Percentiles rank a stretch among this genome's conserved stretches.
These are phyloP conservation scores for Merops nubicus DNA, from an alignment of 2,113 vertebrate species.

Conservation along the genomic window DNA sequence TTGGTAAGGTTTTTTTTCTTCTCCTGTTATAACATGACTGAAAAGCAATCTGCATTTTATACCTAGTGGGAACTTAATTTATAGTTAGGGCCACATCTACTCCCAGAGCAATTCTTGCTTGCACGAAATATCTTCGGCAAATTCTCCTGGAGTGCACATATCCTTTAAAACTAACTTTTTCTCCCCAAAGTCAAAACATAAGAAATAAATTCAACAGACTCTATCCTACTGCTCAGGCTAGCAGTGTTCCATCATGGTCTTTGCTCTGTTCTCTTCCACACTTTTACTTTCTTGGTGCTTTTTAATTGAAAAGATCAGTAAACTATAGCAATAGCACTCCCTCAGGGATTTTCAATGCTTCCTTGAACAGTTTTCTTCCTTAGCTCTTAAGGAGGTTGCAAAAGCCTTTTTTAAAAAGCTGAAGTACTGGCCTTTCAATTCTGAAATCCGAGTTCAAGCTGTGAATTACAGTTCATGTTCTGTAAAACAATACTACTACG, in stretches of 20 bases:
- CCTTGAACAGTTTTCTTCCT: background rate
- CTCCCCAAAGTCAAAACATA: background rate
- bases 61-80: background rate
- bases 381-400: background rate
- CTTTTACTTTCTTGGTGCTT: background rate
- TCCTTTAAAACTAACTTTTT: background rate
- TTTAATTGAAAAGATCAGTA: conserved; percentile 17
- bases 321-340: background rate
- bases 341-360: background rate
- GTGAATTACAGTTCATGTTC: background rate
- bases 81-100: background rate
- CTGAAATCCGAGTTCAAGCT: background rate
- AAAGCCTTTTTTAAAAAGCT: background rate
- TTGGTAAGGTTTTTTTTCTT: background rate
- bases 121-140: background rate
- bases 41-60: background rate
- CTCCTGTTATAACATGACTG: background rate
- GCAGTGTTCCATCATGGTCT: background rate
- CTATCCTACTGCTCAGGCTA: background rate
- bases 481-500: background rate
- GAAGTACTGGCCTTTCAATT: background rate
- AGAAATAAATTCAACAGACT: background rate
- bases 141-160: background rate
- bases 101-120: background rate
- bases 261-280: background rate